Base-by-base conservation (phyloP, 1,140 invertebrate genomes). In the Potamilus streckersoni region DNA sequence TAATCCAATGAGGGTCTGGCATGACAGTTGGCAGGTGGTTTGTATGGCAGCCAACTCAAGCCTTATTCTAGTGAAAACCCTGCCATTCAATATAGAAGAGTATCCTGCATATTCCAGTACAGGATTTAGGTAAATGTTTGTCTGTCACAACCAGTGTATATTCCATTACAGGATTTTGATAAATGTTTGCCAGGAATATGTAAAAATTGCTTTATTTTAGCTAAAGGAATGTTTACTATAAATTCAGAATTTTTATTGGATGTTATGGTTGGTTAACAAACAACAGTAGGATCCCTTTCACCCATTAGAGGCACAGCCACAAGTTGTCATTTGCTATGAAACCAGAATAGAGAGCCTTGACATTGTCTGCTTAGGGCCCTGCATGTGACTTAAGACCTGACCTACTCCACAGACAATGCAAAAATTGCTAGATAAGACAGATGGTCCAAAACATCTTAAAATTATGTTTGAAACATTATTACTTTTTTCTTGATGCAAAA, bases 11-110 rank as follows among this genome's bases (percentile, higher is more conserved):
- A 90, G 92, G 83, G 86, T 86, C 19, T 93, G 91, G 91, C 90
- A 91, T 79, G 92, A 93, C 89, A 91, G 92, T n/a, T 93, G 93
- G 93, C 91, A 93, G 87, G 85, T 93, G 56, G 90, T 91, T 79
- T 91, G 92, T 84, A 92, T 93, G 92, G 92, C 92, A 75, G 91
- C 90, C n/a, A 86, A 89, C 82, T 89, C 90, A 72, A 86, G 91
- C 79, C 89, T 93, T 66, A 74, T 92, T 76, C 82, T 93, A 31
- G 86, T 66, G 5, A 76, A 83, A 60, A 83, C 92, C 55, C 77
- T 90, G 76, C 85, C 87, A 8, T 93, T 93, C 86, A 65, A 85
- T 60, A 73, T 80, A 62, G 79, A 78, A 6, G 73, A 82, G 20
- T 92, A 91, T 80, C 78, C 79, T 56, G 80, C 80, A 8, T 89